A percentile compares a stretch with the other conserved stretches of the same genome.
Conservation (phyloP, 1,140 invertebrate species). For the Ptiloglossa arizonensis region DNA sequence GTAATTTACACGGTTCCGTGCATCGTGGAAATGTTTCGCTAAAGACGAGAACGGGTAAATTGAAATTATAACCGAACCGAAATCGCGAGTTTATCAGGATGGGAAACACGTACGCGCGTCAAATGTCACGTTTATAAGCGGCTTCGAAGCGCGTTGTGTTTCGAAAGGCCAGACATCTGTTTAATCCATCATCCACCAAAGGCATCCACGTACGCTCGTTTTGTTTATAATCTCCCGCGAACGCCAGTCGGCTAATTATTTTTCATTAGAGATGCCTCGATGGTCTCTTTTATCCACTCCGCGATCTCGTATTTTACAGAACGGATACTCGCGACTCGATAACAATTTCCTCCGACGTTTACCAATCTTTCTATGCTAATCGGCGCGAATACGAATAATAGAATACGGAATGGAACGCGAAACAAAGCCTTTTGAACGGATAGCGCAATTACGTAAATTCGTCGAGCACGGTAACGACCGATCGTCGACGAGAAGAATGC, state of each 20-base stretch:
- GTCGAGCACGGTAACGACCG: background rate
- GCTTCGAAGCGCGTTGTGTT: slow-evolving; percentile 17
- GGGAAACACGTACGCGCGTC: background rate
- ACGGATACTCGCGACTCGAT: too few relatives aligned
- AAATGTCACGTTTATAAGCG: slow-evolving; percentile 21
- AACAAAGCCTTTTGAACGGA: background rate
- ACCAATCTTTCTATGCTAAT: background rate
- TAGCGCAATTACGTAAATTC: background rate
- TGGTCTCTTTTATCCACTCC: background rate
- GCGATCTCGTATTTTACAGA: background rate
- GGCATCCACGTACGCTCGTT: background rate
- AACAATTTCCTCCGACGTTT: background rate
- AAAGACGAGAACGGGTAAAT: background rate
- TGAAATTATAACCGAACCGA: slow-evolving; percentile 11
- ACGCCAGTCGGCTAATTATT: slow-evolving; percentile 27
- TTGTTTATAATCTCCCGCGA: slow-evolving; percentile 15
- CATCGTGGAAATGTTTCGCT: too few relatives aligned
- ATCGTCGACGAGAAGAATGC: background rate
- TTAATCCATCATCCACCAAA: slow-evolving; percentile 36
- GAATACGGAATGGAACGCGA: background rate
- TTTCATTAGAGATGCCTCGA: slow-evolving; percentile 16
- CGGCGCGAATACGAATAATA: background rate
- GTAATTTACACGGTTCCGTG: too few relatives aligned
- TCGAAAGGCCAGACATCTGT: slow-evolving; percentile 8
- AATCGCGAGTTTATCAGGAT: background rate